A percentile compares a stretch with the other conserved stretches of the same genome.
phyloP scores from a whole-genome alignment of 2,888 invertebrate species.

The Nipponacmea schrenckii region DNA sequence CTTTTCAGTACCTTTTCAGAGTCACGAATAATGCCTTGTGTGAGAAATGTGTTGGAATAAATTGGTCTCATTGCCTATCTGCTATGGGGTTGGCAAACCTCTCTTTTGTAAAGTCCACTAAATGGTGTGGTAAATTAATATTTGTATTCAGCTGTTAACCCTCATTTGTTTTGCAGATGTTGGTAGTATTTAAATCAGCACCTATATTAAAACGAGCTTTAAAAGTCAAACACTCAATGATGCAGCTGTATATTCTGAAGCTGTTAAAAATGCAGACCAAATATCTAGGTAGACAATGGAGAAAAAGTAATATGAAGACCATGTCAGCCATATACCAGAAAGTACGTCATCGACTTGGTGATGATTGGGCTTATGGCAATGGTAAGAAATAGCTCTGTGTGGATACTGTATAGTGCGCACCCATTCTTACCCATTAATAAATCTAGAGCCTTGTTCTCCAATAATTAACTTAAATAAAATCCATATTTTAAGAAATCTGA shows the following conservation, averaged over 20 bases:
- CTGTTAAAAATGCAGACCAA: slow-evolving; percentile 99
- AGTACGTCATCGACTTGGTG: slow-evolving; percentile 90
- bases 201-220: slow-evolving; percentile 96
- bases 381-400: slow-evolving; percentile 69
- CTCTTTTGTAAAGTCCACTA: too few species aligned
- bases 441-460: neutral
- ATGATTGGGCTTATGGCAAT: slow-evolving; percentile 99
- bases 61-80: too few species aligned
- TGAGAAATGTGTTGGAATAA: too few species aligned
- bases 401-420: neutral
- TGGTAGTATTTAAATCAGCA: slow-evolving; percentile 99
- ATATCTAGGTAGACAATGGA: slow-evolving; percentile 98
- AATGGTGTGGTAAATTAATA: too few species aligned
- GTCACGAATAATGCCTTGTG: too few species aligned
- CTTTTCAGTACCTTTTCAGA: too few species aligned
- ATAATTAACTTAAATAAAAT: too few species aligned
- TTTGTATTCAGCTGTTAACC: too few species aligned
- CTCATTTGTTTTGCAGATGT: slow-evolving; percentile 74
- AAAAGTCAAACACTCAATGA: slow-evolving; percentile 85
- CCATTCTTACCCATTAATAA: neutral
- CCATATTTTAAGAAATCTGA: neutral
- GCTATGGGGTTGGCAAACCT: too few species aligned
- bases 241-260: slow-evolving; percentile 97
- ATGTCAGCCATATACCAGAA: slow-evolving; percentile 99
- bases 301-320: slow-evolving; percentile 99